These are phyloP conservation scores for Periophthalmodon schlosseri DNA, from an alignment of 2,113 vertebrate species.

Conservation along the genomic window DNA sequence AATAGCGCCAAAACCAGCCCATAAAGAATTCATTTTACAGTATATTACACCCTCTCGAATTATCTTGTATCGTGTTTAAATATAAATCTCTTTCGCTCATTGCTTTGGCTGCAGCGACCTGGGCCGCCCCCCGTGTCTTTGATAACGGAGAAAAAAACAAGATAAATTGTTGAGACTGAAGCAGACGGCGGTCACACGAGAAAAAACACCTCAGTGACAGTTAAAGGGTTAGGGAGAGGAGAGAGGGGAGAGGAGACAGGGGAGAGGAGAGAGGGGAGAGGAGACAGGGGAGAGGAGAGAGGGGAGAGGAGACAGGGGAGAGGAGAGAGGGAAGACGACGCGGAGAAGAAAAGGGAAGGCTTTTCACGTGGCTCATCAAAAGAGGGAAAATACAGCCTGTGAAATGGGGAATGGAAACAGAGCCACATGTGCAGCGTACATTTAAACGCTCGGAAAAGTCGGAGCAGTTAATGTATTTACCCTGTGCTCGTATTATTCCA, in stretches of 20 bases:
- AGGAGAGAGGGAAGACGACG: too few species aligned
- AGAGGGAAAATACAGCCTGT: constrained; percentile 31
- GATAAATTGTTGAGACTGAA: constrained; percentile 23
- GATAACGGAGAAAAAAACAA: constrained; percentile 30
- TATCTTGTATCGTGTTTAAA: constrained; percentile 22
- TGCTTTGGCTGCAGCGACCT: constrained; percentile 10
- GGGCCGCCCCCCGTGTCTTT: constrained; percentile 25
- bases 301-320: constrained; percentile 11
- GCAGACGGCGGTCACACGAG: constrained; percentile 22
- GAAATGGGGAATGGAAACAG: constrained; percentile 44
- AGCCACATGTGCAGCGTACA: constrained; percentile 55
- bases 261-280: neutral
- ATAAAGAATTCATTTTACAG: neutral
- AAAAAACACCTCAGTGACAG: constrained; percentile 10
- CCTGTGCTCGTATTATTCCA: neutral
- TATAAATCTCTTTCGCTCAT: constrained; percentile 9
- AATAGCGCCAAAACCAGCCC: neutral
- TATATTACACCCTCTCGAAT: neutral
- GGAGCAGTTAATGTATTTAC: neutral
- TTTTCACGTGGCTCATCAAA: constrained; percentile 52
- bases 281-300: constrained; percentile 10
- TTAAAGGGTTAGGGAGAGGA: constrained; percentile 1
- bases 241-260: constrained; percentile 16
- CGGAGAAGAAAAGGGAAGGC: constrained; percentile 14
- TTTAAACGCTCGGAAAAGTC: neutral